A percentile compares a stretch with the other conserved stretches of the same genome.
Evolutionary conservation across 2,797 vertebrate species (phyloP).

Genomic region (Phoeniculus purpureus): DNA sequence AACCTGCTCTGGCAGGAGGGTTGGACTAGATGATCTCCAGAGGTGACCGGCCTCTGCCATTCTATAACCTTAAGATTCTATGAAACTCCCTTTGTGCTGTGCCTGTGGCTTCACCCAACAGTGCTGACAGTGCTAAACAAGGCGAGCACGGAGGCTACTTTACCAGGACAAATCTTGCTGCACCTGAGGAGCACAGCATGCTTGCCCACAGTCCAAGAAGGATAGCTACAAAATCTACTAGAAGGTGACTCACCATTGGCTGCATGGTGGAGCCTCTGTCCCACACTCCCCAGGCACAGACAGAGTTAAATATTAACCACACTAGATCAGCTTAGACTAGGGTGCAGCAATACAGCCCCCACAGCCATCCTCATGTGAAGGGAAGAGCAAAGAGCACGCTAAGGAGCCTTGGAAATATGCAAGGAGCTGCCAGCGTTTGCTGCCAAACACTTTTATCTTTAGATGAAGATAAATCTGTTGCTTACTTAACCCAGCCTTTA

Average conservation of each 20-base stretch:
- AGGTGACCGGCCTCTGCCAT: too few species aligned
- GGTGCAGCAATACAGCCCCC: not conserved
- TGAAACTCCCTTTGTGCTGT: not conserved
- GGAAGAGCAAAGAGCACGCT: not conserved
- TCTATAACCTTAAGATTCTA: too few species aligned
- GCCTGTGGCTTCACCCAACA: not conserved
- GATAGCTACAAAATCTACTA: not conserved
- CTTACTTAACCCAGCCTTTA: constrained; percentile 55
- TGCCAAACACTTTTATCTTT: constrained; percentile 61
- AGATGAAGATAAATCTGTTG: constrained; percentile 47
- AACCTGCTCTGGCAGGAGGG: too few species aligned
- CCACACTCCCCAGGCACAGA: not conserved
- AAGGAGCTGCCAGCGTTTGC: constrained; percentile 19
- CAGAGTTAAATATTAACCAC: not conserved
- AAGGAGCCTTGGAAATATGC: constrained; percentile 34
- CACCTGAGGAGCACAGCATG: rapidly evolving
- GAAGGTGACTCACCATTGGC: rapidly evolving
- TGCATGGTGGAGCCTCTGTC: rapidly evolving
- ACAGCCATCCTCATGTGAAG: not conserved
- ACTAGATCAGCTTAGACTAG: not conserved
- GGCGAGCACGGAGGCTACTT: not conserved
- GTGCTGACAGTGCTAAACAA: not conserved
- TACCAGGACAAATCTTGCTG: not conserved
- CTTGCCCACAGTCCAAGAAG: not conserved
- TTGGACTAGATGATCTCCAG: too few species aligned